Base-by-base conservation (phyloP, 2,113 vertebrate genomes). In the Saguinus imperator region DNA sequence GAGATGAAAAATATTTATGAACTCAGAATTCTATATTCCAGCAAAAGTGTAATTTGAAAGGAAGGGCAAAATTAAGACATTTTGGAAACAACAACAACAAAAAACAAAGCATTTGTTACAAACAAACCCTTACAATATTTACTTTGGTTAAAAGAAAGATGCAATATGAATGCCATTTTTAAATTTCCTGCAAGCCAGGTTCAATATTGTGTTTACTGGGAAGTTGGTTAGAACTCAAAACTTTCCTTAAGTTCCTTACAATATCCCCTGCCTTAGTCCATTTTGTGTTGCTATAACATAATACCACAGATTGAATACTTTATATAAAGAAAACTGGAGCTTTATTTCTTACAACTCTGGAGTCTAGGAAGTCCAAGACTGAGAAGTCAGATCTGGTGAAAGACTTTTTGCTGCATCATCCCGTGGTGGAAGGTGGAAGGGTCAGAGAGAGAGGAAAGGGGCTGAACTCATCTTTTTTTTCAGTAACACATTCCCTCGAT, bases 101-200 rank as follows among this genome's bases (percentile, higher is more conserved):
- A 66, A n/a, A 87, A 72, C 6, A 87, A 91, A 77, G 32, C 64
- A 77, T 68, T 72, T 93, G 29, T 45, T 43, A 70, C 5, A 81
- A 57, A 82, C 0, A n/a, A 94, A 88, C n/a, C 37, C 14, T 73
- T 84, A 43, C 52, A 48, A 87, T 50, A 82, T 23, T 82, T 37
- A 58, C 79, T 80, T 94, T 18, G 23, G 37, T 89, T 85, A 75
- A 64, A 95, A 94, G 48, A 55, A 87, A 70, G 68, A 87, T 35
- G 5, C 32, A 76, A 77, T 21, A 40, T 84, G 89, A 87, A 57
- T 79, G 83, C 8, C 43, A 40, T 50, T 82, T 81, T 87, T 73
- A 29, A 43, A 14, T 40, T 13, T 80, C 57, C 57, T 61, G 11
- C 9, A 90, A 32, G 14, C 76, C 70, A 70, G 76, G 93, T 87